Conservation (phyloP, 1,140 invertebrate genomes). For the Aricia agestis region DNA sequence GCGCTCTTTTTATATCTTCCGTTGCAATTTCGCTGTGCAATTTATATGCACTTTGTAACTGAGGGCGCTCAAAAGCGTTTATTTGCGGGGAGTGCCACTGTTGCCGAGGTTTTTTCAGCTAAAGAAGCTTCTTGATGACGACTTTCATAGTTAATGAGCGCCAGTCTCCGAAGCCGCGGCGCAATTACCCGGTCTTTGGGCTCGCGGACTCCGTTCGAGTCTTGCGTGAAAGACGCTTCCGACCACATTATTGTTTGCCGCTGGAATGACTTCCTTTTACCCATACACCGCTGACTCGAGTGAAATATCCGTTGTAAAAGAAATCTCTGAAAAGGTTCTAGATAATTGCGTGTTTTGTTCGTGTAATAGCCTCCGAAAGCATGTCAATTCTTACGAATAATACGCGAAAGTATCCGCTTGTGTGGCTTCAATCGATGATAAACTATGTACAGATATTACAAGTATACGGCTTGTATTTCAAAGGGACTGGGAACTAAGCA, state of each 20-base stretch:
- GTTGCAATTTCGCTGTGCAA: constrained; percentile 65
- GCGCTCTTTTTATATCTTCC: constrained; percentile 58
- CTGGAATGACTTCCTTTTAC: constrained; percentile 64
- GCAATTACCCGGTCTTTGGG: constrained; percentile 63
- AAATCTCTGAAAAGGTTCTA: constrained; percentile 21
- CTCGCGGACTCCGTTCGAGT: constrained; percentile 46
- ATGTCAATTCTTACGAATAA: neutral
- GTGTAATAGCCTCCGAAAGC: constrained; percentile 32
- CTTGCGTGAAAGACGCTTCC: constrained; percentile 60
- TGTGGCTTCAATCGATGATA: neutral
- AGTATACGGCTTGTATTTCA: too few relatives aligned
- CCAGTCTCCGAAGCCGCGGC: constrained; percentile 59
- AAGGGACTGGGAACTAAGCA: too few relatives aligned
- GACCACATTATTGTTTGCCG: constrained; percentile 65
- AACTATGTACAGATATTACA: neutral
- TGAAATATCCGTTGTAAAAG: constrained; percentile 29
- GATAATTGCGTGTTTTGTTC: constrained; percentile 44
- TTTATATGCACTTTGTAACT: constrained; percentile 73
- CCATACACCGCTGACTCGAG: constrained; percentile 23
- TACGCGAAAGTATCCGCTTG: neutral
- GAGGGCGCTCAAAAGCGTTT: constrained; percentile 61
- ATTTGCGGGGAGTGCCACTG: constrained; percentile 62
- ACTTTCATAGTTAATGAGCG: constrained; percentile 74
- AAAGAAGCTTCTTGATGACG: constrained; percentile 70
- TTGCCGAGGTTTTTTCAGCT: constrained; percentile 62